Percentiles rank a stretch among this genome's conserved stretches.
These are phyloP conservation scores for Triplophysa siluroides DNA, from an alignment of 2,113 vertebrate genomes.

Conservation along the genomic window DNA sequence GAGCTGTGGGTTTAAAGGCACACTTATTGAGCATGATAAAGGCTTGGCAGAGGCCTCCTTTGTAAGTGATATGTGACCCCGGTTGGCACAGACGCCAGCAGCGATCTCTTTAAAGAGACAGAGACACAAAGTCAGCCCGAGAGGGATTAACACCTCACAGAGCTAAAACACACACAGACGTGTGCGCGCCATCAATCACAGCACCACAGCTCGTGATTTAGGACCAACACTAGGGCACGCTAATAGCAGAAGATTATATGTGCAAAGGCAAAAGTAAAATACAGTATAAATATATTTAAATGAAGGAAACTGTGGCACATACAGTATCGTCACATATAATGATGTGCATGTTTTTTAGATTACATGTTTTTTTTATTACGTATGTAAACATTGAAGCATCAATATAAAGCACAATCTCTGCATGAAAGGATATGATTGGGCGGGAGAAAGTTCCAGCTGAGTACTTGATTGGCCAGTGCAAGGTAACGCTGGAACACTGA, in stretches of 20 bases:
- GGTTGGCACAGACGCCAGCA: conserved; percentile 70
- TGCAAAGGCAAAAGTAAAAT: not conserved
- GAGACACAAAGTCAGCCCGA: conserved; percentile 65
- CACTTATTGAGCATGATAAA: conserved; percentile 57
- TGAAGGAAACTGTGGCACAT: not conserved
- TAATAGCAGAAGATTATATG: not conserved
- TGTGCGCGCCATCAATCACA: conserved; percentile 21
- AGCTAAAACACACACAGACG: conserved; percentile 51
- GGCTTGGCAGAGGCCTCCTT: conserved; percentile 68
- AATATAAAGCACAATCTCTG: not conserved
- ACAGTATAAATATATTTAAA: not conserved
- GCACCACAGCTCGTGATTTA: conserved; percentile 3
- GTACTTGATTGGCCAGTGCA: conserved; percentile 94
- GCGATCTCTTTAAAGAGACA: conserved; percentile 69
- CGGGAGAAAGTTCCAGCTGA: conserved; percentile 99
- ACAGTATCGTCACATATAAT: too few relatives aligned
- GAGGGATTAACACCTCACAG: conserved; percentile 63
- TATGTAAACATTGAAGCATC: not conserved
- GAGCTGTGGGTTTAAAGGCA: conserved; percentile 58
- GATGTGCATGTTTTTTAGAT: too few relatives aligned
- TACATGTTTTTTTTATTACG: not conserved
- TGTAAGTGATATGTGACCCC: conserved; percentile 73
- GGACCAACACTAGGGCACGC: not conserved
- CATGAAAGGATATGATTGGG: conserved; percentile 96
- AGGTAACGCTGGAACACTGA: conserved; percentile 97